phyloP scores from a whole-genome alignment of 2,797 vertebrate genomes.

The Rhyacichthys aspro region DNA sequence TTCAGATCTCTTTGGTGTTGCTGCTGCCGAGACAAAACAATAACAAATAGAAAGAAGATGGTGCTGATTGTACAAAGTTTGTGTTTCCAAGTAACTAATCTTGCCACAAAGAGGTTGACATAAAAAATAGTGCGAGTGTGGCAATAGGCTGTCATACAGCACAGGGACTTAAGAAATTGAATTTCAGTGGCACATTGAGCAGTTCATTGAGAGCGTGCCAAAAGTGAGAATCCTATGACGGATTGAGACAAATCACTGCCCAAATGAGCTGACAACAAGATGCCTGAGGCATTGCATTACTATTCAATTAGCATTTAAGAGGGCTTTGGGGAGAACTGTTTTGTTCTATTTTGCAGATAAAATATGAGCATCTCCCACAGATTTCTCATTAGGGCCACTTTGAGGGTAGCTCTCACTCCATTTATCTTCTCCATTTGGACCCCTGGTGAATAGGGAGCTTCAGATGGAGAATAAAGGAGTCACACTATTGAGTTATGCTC shows the following conservation, averaged over 20 bases:
- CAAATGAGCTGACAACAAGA: constrained; percentile 83
- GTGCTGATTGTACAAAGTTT: constrained; percentile 46
- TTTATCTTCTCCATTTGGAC: constrained; percentile 72
- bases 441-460: constrained; percentile 68
- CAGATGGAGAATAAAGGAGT: constrained; percentile 55
- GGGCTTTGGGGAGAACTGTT: constrained; percentile 77
- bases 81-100: constrained; percentile 40
- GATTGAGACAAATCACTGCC: constrained; percentile 83
- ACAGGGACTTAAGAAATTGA: constrained; percentile 74
- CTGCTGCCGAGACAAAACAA: constrained; percentile 5
- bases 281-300: constrained; percentile 79
- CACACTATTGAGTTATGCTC: constrained; percentile 50
- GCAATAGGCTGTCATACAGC: constrained; percentile 56
- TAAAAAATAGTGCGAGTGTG: constrained; percentile 47
- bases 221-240: constrained; percentile 77
- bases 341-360: constrained; percentile 79
- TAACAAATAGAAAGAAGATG: constrained; percentile 22
- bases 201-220: constrained; percentile 75
- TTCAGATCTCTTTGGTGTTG: constrained; percentile 22
- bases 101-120: constrained; percentile 36
- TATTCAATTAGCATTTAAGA: constrained; percentile 86
- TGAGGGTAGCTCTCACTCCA: constrained; percentile 71
- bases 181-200: constrained; percentile 76
- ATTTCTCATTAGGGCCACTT: constrained; percentile 80
- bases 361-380: constrained; percentile 77